Base-by-base conservation (phyloP, 2,888 invertebrate species). In the Mimumesa dahlbomi region DNA sequence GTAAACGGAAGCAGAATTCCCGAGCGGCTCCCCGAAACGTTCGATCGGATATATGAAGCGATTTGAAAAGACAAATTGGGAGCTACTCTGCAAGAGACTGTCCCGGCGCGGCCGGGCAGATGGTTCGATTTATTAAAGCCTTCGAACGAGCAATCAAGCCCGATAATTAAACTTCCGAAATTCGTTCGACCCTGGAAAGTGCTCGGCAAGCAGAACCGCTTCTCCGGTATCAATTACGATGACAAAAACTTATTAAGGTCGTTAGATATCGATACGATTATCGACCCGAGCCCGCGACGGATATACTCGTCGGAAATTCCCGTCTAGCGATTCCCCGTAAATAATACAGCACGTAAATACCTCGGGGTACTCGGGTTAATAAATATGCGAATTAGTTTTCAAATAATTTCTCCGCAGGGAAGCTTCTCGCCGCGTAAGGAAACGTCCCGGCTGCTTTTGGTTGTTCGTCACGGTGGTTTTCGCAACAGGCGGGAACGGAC, bases 161-260 rank as follows among this genome's bases (percentile, higher is more conserved):
- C 67, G 74, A 79, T 81, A 80, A 81, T 82, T 79, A 76, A 78
- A 81, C 78, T 76, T 70, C 69, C 72, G 75, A 73, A 80, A 76
- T 79, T 78, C 62, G 68, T 50, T 38, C 56, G 71, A 63, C 66
- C 42, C 53, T 50, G 59, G 68, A 73, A 79, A 78, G 73, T 77
- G 74, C 74, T 73, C 53, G 61, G 66, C 71, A 77, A 70, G 61
- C 78, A 61, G 58, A 72, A 67, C 14, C 64, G 43, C 54, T 58
- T 54, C 58, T 63, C 72, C 16, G 34, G 53, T 76, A 75, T 82
- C 79, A 75, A 66, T 76, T 71, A 71, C 67, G 65, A 65, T 46
- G 71, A 61, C 70, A 66, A 66, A 73, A 75, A 77, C 70, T 81
- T 76, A 73, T 82, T 76, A 77, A 73, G 64, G 66, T 67, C 67